These are phyloP conservation scores for Myotis myotis DNA, from an alignment of 2,797 vertebrate species.

Conservation along the genomic window DNA sequence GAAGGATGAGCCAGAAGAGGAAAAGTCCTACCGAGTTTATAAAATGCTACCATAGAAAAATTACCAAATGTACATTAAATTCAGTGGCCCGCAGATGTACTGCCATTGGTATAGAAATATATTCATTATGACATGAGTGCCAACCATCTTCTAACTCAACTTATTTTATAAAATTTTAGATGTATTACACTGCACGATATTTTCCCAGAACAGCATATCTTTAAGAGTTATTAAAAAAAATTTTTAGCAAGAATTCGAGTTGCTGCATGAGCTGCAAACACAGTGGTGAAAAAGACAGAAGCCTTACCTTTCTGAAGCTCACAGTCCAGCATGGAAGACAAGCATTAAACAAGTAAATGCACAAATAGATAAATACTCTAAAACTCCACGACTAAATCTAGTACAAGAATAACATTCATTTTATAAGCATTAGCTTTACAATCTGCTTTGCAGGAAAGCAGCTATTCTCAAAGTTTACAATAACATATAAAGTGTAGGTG, in stretches of 20 bases:
- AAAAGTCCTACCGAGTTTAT: background rate
- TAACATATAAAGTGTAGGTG: background rate
- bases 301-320: background rate
- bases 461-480: slow-evolving; percentile 44
- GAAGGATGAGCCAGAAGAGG: background rate
- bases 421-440: background rate
- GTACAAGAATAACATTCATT: background rate
- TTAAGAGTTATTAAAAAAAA: background rate
- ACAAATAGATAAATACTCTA: background rate
- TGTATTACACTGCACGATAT: background rate
- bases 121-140: background rate
- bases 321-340: background rate
- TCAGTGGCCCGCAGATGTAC: background rate
- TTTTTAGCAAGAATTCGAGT: background rate
- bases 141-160: background rate
- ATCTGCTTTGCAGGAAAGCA: background rate
- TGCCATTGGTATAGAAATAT: background rate
- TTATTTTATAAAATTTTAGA: background rate
- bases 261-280: background rate
- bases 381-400: background rate
- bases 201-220: background rate
- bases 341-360: background rate
- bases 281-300: background rate
- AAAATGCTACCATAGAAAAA: background rate
- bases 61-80: background rate